phyloP scores from a whole-genome alignment of 2,113 vertebrate genomes.

The Chloroceryle aenea region DNA sequence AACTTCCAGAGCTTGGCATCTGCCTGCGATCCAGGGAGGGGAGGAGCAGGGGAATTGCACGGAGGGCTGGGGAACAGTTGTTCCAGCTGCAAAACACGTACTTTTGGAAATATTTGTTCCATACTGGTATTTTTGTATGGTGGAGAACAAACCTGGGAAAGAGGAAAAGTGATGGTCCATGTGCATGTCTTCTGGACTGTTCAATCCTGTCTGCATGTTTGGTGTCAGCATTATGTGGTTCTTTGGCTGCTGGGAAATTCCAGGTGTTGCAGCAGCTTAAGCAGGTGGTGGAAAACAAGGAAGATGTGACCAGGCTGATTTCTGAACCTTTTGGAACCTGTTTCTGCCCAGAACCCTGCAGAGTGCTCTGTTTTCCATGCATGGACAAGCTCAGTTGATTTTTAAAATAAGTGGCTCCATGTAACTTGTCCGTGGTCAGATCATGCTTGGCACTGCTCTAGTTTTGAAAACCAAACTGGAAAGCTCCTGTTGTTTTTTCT shows the following conservation, averaged over 20 bases:
- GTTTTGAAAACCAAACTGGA: background rate
- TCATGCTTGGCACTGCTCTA: background rate
- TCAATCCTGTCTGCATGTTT: background rate
- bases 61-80: background rate
- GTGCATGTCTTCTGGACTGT: background rate
- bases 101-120: background rate
- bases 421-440: background rate
- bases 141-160: background rate
- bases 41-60: background rate
- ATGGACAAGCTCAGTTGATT: background rate
- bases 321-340: background rate
- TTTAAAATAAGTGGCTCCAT: background rate
- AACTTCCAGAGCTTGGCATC: constrained; percentile 50
- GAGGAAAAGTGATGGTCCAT: background rate
- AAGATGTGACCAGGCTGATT: background rate
- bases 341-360: background rate
- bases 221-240: fast-evolving
- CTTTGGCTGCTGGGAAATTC: background rate
- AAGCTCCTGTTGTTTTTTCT: constrained; percentile 4
- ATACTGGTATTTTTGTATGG: background rate
- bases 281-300: background rate
- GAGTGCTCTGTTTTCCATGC: background rate
- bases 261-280: background rate
- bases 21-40: background rate
- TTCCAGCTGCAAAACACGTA: background rate